These are phyloP conservation scores for Tauraco hartlaubi DNA, from an alignment of 2,797 vertebrate species.

Conservation along the genomic window DNA sequence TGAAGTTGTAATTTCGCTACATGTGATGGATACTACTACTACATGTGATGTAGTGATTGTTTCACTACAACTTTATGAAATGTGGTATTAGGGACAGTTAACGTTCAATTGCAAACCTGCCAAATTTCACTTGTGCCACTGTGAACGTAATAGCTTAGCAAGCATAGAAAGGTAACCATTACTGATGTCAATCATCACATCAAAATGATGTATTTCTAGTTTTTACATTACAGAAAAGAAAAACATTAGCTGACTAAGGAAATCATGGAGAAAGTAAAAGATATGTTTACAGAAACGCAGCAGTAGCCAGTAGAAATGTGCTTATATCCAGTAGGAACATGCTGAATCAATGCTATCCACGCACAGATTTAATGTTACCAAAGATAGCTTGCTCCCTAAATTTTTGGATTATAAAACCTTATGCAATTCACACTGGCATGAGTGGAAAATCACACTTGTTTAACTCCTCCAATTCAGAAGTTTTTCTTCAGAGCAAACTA, in stretches of 20 bases:
- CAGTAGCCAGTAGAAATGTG: not conserved
- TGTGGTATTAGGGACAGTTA: not conserved
- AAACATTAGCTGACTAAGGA: not conserved
- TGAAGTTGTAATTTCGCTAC: not conserved
- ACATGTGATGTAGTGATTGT: not conserved
- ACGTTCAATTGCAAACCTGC: not conserved
- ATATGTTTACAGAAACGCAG: not conserved
- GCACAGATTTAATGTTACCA: accelerated
- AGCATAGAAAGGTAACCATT: not conserved
- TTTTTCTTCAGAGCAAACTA: not conserved
- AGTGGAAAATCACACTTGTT: slow-evolving; percentile 2
- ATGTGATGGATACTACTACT: too few species aligned
- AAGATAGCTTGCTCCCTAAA: not conserved
- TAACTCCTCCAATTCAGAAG: slow-evolving; percentile 16
- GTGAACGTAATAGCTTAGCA: not conserved
- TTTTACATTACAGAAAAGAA: not conserved
- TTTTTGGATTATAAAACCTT: not conserved
- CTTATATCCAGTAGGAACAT: not conserved
- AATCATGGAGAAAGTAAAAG: not conserved
- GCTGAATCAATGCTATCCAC: not conserved
- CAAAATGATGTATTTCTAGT: not conserved
- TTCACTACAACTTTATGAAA: not conserved
- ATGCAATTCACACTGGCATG: not conserved
- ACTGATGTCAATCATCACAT: not conserved
- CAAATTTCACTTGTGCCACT: not conserved